These are phyloP conservation scores for Anthonomus grandis DNA, from an alignment of 1,140 invertebrate species.

Conservation along the genomic window DNA sequence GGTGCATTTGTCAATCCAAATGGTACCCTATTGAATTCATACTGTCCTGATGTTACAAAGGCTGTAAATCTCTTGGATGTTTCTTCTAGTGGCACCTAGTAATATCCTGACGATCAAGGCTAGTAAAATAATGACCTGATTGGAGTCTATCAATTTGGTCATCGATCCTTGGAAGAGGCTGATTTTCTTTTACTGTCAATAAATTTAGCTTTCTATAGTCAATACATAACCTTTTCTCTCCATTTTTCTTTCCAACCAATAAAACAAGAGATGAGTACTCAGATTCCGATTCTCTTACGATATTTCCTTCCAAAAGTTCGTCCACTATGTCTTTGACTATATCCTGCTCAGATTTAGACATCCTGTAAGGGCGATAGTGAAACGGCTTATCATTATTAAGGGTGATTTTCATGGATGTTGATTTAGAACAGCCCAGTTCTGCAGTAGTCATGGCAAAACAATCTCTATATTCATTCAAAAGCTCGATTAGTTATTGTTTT, in stretches of 20 bases:
- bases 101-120: conserved; percentile 33
- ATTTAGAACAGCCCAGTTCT: conserved; percentile 30
- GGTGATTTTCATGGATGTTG: conserved; percentile 33
- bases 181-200: conserved; percentile 32
- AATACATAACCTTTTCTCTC: conserved; percentile 35
- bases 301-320: conserved; percentile 34
- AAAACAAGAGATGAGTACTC: conserved; percentile 40
- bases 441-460: conserved; percentile 20
- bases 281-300: conserved; percentile 40
- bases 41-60: conserved; percentile 41
- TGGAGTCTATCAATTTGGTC: conserved; percentile 39
- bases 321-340: conserved; percentile 36
- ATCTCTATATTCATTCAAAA: conserved; percentile 21
- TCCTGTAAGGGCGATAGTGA: conserved; percentile 33
- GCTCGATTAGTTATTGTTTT: conserved; percentile 15
- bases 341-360: conserved; percentile 33
- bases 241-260: conserved; percentile 40
- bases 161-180: conserved; percentile 40
- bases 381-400: conserved; percentile 34
- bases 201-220: conserved; percentile 40
- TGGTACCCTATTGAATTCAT: conserved; percentile 49
- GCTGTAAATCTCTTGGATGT: conserved; percentile 36
- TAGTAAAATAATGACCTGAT: conserved; percentile 35
- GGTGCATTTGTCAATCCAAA: conserved; percentile 51
- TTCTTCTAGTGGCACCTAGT: conserved; percentile 38